Evolutionary conservation across 2,888 invertebrate genomes (phyloP).

Genomic region (Orthosia incerta): DNA sequence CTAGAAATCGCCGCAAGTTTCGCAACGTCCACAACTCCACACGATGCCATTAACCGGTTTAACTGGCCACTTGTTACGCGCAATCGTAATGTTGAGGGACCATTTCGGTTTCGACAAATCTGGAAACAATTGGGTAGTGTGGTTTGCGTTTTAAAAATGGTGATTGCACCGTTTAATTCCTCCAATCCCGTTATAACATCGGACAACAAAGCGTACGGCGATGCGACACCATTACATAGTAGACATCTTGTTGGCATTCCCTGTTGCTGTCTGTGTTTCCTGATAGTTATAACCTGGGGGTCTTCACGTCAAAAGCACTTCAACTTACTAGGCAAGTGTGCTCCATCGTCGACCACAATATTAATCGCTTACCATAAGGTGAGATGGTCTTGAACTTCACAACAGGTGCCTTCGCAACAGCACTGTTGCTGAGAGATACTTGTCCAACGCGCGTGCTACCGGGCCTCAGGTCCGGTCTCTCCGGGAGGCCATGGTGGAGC

Average conservation of each 20-base stretch:
- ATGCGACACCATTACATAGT: background rate
- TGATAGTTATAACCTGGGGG: background rate
- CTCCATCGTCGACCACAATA: background rate
- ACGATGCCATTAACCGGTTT: conserved; percentile 41
- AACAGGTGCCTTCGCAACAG: too few species aligned
- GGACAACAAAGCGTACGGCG: background rate
- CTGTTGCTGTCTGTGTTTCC: background rate
- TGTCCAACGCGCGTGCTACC: too few species aligned
- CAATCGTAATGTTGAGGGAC: conserved; percentile 48
- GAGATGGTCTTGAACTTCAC: too few species aligned
- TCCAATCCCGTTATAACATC: background rate
- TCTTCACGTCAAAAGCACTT: background rate
- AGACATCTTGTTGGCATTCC: background rate
- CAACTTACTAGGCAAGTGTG: background rate
- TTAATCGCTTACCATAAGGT: too few species aligned
- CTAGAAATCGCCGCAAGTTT: conserved; percentile 59
- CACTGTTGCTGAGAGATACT: too few species aligned
- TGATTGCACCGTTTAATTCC: background rate
- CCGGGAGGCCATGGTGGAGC: too few species aligned
- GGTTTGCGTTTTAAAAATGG: conserved; percentile 16
- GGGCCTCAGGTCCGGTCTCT: too few species aligned
- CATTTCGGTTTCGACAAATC: conserved; percentile 50
- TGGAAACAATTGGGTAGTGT: conserved; percentile 32
- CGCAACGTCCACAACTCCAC: conserved; percentile 59
- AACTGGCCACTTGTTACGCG: conserved; percentile 61